A percentile compares a stretch with the other conserved stretches of the same genome.
phyloP scores from a whole-genome alignment of 2,797 vertebrate genomes.

The Alectoris magna region DNA sequence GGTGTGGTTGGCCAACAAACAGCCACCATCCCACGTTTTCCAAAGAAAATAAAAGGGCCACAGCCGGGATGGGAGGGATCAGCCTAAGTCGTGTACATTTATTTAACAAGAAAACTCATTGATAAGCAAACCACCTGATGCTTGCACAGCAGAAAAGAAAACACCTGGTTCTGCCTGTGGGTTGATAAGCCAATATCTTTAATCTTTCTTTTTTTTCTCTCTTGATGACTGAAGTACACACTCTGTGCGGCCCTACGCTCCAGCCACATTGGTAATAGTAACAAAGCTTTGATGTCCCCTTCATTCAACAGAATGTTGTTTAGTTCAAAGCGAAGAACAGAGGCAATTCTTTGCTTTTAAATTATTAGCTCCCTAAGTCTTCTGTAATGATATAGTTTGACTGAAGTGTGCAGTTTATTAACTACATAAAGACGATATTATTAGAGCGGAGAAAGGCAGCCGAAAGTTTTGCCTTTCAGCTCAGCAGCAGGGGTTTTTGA shows the following conservation, averaged over 20 bases:
- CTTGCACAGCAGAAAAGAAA: constrained; percentile 69
- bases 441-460: constrained; percentile 87
- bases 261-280: constrained; percentile 82
- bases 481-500: constrained; percentile 84
- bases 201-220: constrained; percentile 58
- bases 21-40: not conserved
- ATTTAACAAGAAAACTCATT: constrained; percentile 65
- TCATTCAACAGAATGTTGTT: constrained; percentile 88
- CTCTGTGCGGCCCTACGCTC: constrained; percentile 83
- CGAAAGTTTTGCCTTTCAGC: constrained; percentile 87
- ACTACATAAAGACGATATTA: constrained; percentile 92
- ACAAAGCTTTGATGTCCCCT: constrained; percentile 89
- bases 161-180: constrained; percentile 76
- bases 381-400: constrained; percentile 89
- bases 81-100: constrained; percentile 34
- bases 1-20: constrained; percentile 44
- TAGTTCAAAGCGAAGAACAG: constrained; percentile 89
- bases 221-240: constrained; percentile 80
- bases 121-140: constrained; percentile 74
- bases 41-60: constrained; percentile 41
- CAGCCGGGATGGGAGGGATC: constrained; percentile 7
- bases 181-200: constrained; percentile 82
- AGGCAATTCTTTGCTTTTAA: constrained; percentile 87
- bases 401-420: constrained; percentile 91
- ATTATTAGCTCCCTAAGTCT: constrained; percentile 89